Evolutionary conservation across 2,797 vertebrate species (phyloP).

Genomic region (Muscicapa striata): DNA sequence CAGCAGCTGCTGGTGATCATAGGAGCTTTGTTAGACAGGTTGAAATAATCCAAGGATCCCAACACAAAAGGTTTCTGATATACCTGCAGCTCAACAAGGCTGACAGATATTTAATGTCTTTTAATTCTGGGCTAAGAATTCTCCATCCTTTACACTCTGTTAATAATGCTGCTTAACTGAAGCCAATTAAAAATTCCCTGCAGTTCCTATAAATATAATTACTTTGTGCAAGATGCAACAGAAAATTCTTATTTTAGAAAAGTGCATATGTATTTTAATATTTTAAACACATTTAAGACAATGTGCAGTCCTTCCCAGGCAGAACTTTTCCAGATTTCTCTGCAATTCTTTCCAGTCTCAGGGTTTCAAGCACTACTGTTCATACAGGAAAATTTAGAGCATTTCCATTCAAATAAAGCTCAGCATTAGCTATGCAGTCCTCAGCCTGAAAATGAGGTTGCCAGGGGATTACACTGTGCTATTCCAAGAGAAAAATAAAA

Average conservation of each 20-base stretch:
- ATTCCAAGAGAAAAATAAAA: constrained; percentile 15
- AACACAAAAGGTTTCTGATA: neutral
- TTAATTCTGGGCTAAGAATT: neutral
- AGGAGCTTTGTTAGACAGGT: neutral
- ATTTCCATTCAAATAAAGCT: constrained; percentile 32
- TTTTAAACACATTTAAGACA: neutral
- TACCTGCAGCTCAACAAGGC: neutral
- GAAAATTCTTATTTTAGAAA: neutral
- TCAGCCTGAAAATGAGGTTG: constrained; percentile 41
- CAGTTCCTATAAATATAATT: neutral
- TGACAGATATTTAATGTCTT: neutral
- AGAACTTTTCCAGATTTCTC: neutral
- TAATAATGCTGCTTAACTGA: neutral
- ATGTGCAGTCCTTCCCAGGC: neutral
- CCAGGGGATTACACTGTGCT: constrained; percentile 22
- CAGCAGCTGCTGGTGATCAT: neutral
- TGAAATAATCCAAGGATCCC: neutral
- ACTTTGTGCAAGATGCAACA: neutral
- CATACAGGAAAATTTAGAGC: neutral
- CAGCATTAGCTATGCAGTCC: neutral
- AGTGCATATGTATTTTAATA: neutral
- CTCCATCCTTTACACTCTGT: neutral
- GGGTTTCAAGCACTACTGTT: neutral
- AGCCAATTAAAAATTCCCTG: neutral
- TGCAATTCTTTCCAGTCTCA: neutral